Base-by-base conservation (phyloP, 2,113 vertebrate genomes). In the Pelusios castaneus region DNA sequence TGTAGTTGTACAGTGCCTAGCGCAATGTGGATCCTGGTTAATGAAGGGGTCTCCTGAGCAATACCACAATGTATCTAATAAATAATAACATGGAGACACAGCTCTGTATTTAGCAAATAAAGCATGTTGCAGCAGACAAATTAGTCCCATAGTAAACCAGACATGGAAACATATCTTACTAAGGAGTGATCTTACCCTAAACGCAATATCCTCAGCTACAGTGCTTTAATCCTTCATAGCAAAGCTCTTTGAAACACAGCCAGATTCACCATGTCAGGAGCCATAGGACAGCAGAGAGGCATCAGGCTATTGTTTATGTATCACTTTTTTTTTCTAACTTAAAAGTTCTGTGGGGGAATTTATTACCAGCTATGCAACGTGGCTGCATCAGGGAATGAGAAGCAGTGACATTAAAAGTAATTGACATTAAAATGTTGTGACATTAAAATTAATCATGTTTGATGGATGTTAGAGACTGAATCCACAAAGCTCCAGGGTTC, bases 371-470 rank as follows among this genome's bases (percentile, higher is more conserved):
- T 77, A 6, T 5, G 41, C 76, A 94, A 79, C 0, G 90, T 0
- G 63, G 91, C 51, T 47, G 84, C 2, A 24, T 94, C 13, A 21
- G 96, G 73, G 84, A 96, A 90, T 10, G 79, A 86, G 91, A 91
- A 89, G 95, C 97, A 55, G 91, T 97, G 96, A 97, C 96, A 98
- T 97, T 98, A 97, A 97, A 96, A 96, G 93, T 97, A 97, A 97
- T 97, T 97, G 97, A 97, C 97, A 97, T 97, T 97, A 97, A 98
- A 96, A 93, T 95, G 97, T 87, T 95, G 88, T 98, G 97, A 97
- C 97, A 97, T 98, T 96, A 97, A 97, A 97, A 97, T 97, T 96
- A 97, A 97, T 96, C 96, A 45, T 9, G 83, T 98, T 95, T 97
- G 97, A 97, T 97, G 95, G 96, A 97, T 97, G 95, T 2, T 96